phyloP scores from a whole-genome alignment of 2,113 vertebrate species.

The Myotis lucifugus region DNA sequence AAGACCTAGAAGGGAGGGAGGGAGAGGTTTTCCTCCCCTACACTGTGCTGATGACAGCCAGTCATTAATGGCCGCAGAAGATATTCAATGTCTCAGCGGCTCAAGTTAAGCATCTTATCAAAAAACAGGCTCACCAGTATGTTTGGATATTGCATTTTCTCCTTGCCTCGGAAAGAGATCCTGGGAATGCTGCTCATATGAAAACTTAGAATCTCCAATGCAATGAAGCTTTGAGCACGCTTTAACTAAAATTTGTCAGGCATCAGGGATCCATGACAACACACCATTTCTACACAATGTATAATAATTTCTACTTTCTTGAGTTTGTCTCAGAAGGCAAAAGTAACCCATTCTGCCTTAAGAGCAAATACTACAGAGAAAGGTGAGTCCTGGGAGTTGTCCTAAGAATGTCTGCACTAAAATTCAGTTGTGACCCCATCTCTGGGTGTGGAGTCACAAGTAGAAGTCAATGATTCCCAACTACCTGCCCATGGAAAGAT shows the following conservation, averaged over 20 bases:
- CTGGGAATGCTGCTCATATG: neutral
- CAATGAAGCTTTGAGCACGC: neutral
- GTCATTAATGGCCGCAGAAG: neutral
- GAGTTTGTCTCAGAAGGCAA: constrained; percentile 3
- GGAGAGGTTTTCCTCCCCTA: neutral
- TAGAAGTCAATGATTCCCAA: neutral
- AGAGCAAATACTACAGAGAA: neutral
- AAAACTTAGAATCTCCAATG: neutral
- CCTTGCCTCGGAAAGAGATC: neutral
- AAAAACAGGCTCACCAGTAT: neutral
- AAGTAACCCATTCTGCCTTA: neutral
- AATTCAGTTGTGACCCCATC: neutral
- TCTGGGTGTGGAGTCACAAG: neutral
- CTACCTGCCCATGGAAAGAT: neutral
- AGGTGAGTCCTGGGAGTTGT: neutral
- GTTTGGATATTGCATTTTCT: neutral
- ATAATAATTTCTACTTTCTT: neutral
- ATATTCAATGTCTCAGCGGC: neutral
- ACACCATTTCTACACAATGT: neutral
- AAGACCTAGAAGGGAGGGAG: neutral
- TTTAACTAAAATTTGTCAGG: constrained; percentile 47
- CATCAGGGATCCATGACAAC: neutral
- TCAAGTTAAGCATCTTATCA: neutral
- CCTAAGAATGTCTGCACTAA: neutral
- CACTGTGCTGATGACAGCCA: neutral